phyloP scores from a whole-genome alignment of 2,888 invertebrate species.

The Phortica magna region DNA sequence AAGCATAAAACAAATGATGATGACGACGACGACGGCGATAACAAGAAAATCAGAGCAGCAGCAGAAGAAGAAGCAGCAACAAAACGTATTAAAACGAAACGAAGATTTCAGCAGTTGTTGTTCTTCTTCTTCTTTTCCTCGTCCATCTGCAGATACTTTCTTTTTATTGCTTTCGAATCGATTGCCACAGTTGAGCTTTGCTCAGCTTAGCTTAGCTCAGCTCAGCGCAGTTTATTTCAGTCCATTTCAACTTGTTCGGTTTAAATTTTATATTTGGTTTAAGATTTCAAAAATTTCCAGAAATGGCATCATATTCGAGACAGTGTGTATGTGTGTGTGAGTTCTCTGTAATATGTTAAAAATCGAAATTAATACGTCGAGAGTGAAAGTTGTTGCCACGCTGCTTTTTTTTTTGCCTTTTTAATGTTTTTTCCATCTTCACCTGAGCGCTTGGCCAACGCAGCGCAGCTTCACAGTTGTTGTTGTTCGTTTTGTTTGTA shows the following conservation, averaged over 20 bases:
- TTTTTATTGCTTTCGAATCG: constrained; percentile 73
- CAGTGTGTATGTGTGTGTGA: constrained; percentile 28
- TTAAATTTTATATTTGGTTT: constrained; percentile 56
- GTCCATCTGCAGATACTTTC: constrained; percentile 52
- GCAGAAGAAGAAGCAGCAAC: constrained; percentile 20
- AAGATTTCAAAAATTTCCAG: constrained; percentile 48
- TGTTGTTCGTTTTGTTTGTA: background rate
- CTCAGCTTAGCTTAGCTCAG: constrained; percentile 34
- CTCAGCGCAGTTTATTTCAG: constrained; percentile 56
- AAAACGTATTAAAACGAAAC: constrained; percentile 52
- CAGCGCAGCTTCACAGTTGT: background rate
- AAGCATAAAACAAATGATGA: constrained; percentile 65
- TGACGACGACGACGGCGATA: constrained; percentile 1
- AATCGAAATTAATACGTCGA: constrained; percentile 74
- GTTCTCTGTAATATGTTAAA: constrained; percentile 69
- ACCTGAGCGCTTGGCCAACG: background rate
- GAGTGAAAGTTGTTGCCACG: constrained; percentile 74
- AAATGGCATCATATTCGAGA: constrained; percentile 23
- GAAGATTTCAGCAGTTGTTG: constrained; percentile 43
- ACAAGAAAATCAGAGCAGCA: constrained; percentile 37
- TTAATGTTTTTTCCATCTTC: background rate
- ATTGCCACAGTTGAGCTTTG: constrained; percentile 46
- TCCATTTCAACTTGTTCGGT: constrained; percentile 17
- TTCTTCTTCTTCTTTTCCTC: background rate
- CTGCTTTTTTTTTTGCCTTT: constrained; percentile 4